These are phyloP conservation scores for Helostoma temminkii DNA, from an alignment of 2,797 vertebrate genomes.

Conservation along the genomic window DNA sequence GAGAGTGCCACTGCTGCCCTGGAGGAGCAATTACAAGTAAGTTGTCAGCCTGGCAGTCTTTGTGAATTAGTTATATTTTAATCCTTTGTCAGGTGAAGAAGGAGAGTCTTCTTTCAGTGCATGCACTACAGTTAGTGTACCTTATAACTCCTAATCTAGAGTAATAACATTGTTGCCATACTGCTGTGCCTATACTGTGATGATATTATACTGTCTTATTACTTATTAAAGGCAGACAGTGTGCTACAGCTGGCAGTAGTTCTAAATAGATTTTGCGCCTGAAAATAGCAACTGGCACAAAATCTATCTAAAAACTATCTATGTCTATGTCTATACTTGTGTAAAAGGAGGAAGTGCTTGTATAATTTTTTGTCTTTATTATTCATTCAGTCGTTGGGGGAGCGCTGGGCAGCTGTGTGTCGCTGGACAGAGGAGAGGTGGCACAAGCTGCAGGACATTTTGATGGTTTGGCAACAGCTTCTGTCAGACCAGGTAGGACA, in stretches of 20 bases:
- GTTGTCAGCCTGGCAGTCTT: neutral
- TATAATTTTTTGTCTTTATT: neutral
- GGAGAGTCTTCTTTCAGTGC: neutral
- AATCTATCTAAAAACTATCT: too few relatives aligned
- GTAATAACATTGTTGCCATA: neutral
- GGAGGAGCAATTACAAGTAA: constrained; percentile 95
- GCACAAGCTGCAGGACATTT: constrained; percentile 90
- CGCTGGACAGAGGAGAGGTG: constrained; percentile 96
- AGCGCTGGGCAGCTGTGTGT: constrained; percentile 97
- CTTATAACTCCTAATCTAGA: neutral
- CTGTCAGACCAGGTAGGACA: constrained; percentile 91
- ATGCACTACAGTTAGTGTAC: neutral
- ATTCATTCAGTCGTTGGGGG: constrained; percentile 88
- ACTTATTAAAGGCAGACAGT: neutral
- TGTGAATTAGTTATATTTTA: neutral
- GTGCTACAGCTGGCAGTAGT: too few relatives aligned
- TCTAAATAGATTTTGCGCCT: neutral
- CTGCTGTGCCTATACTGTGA: too few relatives aligned
- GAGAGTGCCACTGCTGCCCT: constrained; percentile 92
- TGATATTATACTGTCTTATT: too few relatives aligned
- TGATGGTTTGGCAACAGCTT: constrained; percentile 92
- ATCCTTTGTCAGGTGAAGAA: neutral
- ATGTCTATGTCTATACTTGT: neutral
- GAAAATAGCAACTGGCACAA: too few relatives aligned
- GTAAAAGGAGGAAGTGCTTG: constrained; percentile 11